These are phyloP conservation scores for Lepilemur ruficaudatus DNA, from an alignment of 2,797 vertebrate species.

Conservation along the genomic window DNA sequence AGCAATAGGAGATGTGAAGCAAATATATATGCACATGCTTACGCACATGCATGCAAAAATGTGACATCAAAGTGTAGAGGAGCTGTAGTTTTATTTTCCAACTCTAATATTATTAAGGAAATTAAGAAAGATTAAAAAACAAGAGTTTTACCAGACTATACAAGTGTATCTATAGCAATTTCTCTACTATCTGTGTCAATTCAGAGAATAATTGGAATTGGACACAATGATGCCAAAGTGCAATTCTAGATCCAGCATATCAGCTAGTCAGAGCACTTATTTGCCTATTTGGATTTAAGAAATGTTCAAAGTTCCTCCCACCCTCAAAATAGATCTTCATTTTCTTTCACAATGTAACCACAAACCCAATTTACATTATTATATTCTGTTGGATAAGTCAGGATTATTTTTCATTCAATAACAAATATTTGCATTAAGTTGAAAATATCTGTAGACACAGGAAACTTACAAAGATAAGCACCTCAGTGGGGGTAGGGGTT, in stretches of 20 bases:
- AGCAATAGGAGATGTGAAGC: not conserved
- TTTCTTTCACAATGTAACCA: not conserved
- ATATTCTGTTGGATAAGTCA: not conserved
- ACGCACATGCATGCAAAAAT: not conserved
- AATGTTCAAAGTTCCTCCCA: not conserved
- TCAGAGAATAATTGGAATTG: not conserved
- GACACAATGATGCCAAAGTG: not conserved
- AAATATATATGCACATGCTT: not conserved
- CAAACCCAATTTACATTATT: conserved; percentile 13
- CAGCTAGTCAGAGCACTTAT: not conserved
- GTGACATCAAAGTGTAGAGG: not conserved
- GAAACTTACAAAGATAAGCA: conserved; percentile 36
- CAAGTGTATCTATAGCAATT: not conserved
- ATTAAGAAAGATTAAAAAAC: conserved; percentile 14
- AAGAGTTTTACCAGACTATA: conserved; percentile 19
- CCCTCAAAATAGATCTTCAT: not conserved
- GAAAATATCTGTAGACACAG: conserved; percentile 4
- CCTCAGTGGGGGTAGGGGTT: not conserved
- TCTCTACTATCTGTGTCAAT: not conserved
- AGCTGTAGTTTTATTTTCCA: not conserved
- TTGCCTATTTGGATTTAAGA: not conserved
- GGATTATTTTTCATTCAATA: conserved; percentile 36
- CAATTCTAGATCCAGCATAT: not conserved
- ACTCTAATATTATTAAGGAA: not conserved
- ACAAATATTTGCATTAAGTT: conserved; percentile 46